These are phyloP conservation scores for Trissonchulus sp. DNA, from an alignment of 2,888 invertebrate genomes.

Conservation along the genomic window DNA sequence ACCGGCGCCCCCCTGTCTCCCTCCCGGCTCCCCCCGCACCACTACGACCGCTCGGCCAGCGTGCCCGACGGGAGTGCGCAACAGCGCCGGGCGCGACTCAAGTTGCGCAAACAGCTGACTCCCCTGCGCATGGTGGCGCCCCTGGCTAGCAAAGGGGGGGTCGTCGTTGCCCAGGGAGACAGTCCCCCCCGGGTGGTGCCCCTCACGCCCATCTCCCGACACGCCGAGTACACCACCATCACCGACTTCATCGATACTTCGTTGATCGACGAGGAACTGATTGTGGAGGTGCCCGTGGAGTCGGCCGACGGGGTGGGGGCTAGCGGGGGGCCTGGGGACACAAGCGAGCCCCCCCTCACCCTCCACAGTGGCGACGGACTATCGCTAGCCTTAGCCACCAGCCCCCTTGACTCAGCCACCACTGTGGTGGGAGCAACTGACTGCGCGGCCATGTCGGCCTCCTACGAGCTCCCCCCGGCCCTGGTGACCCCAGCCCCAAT, in stretches of 20 bases:
- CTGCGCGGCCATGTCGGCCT: not conserved
- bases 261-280: not conserved
- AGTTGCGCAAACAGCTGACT: too few species aligned
- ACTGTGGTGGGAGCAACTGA: not conserved
- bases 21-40: not conserved
- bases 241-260: constrained; percentile 22
- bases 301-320: not conserved
- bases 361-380: not conserved
- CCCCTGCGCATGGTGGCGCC: too few species aligned
- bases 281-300: not conserved
- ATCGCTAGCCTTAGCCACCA: not conserved
- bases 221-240: constrained; percentile 24
- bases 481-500: not conserved
- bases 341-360: not conserved
- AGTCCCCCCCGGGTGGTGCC: constrained; percentile 3
- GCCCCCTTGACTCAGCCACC: not conserved
- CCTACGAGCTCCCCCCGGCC: not conserved
- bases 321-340: not conserved
- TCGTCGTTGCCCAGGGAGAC: too few species aligned
- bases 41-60: not conserved
- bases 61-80: too few species aligned
- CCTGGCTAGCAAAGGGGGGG: too few species aligned
- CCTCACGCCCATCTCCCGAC: not conserved
- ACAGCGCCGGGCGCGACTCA: too few species aligned
- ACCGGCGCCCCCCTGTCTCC: not conserved